phyloP scores from a whole-genome alignment of 2,888 invertebrate species.

The Parnassius smintheus region DNA sequence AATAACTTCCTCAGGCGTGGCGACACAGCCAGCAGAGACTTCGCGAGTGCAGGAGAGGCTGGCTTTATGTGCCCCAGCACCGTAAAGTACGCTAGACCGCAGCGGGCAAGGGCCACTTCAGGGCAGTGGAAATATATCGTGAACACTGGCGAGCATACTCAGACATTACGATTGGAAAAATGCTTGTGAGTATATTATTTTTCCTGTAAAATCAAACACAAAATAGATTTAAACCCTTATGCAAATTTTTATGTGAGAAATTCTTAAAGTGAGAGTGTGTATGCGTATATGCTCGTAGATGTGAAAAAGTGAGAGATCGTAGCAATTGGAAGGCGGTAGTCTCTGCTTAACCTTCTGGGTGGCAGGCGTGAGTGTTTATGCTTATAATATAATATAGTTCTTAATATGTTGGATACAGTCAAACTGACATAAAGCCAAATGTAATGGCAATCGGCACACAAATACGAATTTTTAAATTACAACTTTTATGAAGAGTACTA shows the following conservation, averaged over 20 bases:
- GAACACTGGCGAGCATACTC: conserved; percentile 91
- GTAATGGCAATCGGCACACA: too few species aligned
- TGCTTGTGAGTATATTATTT: conserved; percentile 83
- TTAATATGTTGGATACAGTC: background rate
- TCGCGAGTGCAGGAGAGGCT: conserved; percentile 79
- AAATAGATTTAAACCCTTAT: too few species aligned
- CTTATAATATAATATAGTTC: background rate
- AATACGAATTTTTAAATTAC: too few species aligned
- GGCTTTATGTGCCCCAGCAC: conserved; percentile 90
- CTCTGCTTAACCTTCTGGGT: too few species aligned
- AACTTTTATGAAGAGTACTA: background rate
- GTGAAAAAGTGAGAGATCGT: background rate
- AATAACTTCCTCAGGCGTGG: conserved; percentile 73
- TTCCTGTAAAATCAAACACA: background rate
- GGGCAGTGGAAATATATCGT: conserved; percentile 94
- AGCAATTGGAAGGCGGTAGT: too few species aligned
- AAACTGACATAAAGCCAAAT: too few species aligned
- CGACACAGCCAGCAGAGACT: conserved; percentile 79
- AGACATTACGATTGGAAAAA: conserved; percentile 90
- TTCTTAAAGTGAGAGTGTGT: background rate
- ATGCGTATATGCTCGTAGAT: background rate
- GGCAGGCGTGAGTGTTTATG: too few species aligned
- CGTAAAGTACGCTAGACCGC: conserved; percentile 89
- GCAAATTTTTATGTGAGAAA: too few species aligned
- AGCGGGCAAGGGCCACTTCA: conserved; percentile 88